Conservation (phyloP, 1,140 invertebrate genomes). For the Trichonephila clavipes region DNA sequence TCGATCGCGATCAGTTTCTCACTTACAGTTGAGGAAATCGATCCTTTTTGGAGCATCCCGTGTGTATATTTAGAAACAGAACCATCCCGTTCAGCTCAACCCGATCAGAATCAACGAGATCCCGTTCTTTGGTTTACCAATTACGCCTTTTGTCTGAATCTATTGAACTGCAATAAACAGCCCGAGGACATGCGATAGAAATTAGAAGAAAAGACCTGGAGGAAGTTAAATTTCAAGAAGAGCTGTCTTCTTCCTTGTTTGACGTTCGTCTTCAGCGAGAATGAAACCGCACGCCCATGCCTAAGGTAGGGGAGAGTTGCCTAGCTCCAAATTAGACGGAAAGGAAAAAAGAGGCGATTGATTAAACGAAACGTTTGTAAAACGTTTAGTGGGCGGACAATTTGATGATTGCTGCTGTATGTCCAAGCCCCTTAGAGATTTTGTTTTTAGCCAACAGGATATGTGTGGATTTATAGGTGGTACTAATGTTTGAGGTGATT, state of each 20-base stretch:
- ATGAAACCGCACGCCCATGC: background rate
- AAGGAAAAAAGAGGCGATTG: slow-evolving; percentile 37
- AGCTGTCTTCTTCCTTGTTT: slow-evolving; percentile 29
- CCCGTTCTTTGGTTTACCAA: slow-evolving; percentile 11
- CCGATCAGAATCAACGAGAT: slow-evolving; percentile 15
- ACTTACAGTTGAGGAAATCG: slow-evolving; percentile 26
- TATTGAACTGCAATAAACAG: slow-evolving; percentile 15
- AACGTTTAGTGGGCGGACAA: slow-evolving; percentile 70
- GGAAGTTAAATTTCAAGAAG: slow-evolving; percentile 29
- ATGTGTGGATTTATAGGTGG: background rate
- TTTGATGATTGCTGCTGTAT: background rate
- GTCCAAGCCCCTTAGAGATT: background rate
- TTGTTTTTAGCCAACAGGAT: background rate
- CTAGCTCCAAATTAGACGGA: slow-evolving; percentile 18
- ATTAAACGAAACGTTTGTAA: slow-evolving; percentile 69
- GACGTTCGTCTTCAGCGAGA: slow-evolving; percentile 16
- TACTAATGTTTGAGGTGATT: background rate
- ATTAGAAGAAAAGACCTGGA: background rate
- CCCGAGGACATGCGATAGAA: background rate
- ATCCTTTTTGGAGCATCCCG: slow-evolving; percentile 48
- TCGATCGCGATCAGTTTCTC: background rate
- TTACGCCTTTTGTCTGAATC: slow-evolving; percentile 44
- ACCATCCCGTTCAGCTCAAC: slow-evolving; percentile 40
- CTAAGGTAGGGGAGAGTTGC: slow-evolving; percentile 25
- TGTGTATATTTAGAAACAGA: slow-evolving; percentile 52